These are phyloP conservation scores for Trididemnum clinides DNA, from an alignment of 23 tunicate genomes.

Conservation along the genomic window DNA sequence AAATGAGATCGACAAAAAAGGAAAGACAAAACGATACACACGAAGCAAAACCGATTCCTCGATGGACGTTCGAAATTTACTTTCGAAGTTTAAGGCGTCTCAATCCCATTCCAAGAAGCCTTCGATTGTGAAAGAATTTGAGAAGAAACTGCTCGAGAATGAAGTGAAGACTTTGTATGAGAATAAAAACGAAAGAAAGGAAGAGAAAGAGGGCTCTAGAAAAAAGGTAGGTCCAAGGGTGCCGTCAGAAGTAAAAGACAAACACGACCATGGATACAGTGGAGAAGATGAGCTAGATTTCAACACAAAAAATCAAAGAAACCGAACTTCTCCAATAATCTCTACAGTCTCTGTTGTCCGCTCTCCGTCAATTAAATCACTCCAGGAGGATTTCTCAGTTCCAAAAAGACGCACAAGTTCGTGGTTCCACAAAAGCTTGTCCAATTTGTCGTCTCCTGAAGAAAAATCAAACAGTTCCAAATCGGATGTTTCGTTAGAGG, in stretches of 20 bases:
- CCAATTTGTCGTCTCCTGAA: constrained; percentile 24
- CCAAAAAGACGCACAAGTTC: constrained; percentile 22
- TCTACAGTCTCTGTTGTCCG: neutral
- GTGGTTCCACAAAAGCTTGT: constrained; percentile 40
- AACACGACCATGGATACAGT: constrained; percentile 65
- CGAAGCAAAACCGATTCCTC: constrained; percentile 79
- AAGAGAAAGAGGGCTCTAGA: neutral
- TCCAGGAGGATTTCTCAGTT: neutral
- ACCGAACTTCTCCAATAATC: neutral
- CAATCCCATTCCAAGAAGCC: constrained; percentile 72
- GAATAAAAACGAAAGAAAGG: neutral
- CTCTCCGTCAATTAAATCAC: neutral
- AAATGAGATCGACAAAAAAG: constrained; percentile 24
- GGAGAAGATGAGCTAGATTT: constrained; percentile 77
- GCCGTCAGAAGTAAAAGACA: neutral
- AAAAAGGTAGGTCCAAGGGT: neutral
- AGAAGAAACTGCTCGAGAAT: constrained; percentile 69
- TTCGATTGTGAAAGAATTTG: constrained; percentile 70
- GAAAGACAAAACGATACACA: constrained; percentile 71
- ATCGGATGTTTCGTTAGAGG: neutral
- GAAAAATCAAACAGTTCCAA: neutral
- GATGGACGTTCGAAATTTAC: constrained; percentile 64
- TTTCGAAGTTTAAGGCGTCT: constrained; percentile 51
- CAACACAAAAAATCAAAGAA: neutral
- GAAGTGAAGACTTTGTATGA: constrained; percentile 67